A percentile compares a stretch with the other conserved stretches of the same genome.
phyloP scores from a whole-genome alignment of 2,113 vertebrate species.

The Heterotilapia buettikoferi region DNA sequence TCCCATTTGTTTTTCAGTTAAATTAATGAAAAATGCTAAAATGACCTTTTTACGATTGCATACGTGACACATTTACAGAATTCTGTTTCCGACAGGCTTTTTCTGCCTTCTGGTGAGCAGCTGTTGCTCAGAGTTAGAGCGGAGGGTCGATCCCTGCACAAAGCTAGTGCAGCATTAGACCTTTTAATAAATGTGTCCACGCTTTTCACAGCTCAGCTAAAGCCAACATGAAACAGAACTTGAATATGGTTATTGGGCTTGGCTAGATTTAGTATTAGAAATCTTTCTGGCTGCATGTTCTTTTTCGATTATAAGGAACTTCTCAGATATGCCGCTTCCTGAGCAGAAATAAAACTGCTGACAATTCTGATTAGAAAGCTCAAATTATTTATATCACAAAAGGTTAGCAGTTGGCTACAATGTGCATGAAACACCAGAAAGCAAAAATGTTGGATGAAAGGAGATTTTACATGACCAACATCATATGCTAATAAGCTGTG shows the following conservation, averaged over 20 bases:
- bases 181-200: not conserved
- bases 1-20: not conserved
- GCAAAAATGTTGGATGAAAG: not conserved
- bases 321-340: not conserved
- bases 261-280: not conserved
- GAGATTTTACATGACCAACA: not conserved
- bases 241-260: not conserved
- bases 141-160: not conserved
- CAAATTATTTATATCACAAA: not conserved
- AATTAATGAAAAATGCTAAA: not conserved
- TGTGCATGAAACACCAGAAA: not conserved
- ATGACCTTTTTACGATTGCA: not conserved
- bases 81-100: not conserved
- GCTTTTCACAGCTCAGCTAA: not conserved
- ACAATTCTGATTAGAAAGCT: not conserved
- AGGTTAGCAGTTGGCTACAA: not conserved
- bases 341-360: not conserved
- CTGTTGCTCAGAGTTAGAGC: not conserved
- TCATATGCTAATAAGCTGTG: not conserved
- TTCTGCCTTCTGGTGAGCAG: not conserved
- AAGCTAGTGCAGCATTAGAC: not conserved
- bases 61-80: not conserved
- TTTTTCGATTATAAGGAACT: not conserved
- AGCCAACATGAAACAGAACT: not conserved
- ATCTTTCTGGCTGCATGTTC: not conserved